Base-by-base conservation (phyloP, 1,140 invertebrate species). In the Ptiloglossa arizonensis region DNA sequence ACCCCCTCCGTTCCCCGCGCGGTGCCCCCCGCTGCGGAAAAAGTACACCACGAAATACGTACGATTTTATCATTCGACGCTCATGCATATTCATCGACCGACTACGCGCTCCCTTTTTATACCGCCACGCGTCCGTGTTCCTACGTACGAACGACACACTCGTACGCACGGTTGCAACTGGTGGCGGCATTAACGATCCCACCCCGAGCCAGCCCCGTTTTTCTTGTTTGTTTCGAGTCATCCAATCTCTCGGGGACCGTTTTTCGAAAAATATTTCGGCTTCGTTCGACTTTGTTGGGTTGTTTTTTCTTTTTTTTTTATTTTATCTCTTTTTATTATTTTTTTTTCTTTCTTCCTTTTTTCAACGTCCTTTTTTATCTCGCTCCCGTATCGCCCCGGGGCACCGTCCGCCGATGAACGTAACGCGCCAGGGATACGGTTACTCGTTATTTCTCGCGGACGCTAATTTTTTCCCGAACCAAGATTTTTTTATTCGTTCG, bases 1-100 rank as follows among this genome's bases (percentile, higher is more conserved):
- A n/a, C 38, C 56, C 48, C 48, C 32, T 54, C 50, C 27, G 46
- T 17, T 32, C 29, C 50, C 15, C 27, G 11, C 8, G 19, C 22
- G 44, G n/a, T n/a, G n/a, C n/a, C n/a, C 13, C 44, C 15, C 8
- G 15, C 17, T 15, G 13, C 15, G 38, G 44, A 68, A 63, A 67
- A 19, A 13, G 8, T 29, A 19, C 56, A 17, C 63, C 54, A 68
- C 35, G 72, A 85, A 82, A 81, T 79, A 73, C 74, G 67, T 82
- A 76, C 79, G 83, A 82, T 86, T 86, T 82, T 86, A 86, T 86
- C 82, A 82, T 86, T 86, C 73, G 54, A 82, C 56, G 71, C 57
- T 86, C 83, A 86, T 86, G 71, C 75, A 86, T 86, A 86, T 86
- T 86, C 82, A 85, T 87, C 77, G 64, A 64, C 24, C 72, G 48